Evolutionary conservation across 1,140 invertebrate species (phyloP), one percentile per base, ranked within the genome.

Genomic region (Galleria mellonella): DNA sequence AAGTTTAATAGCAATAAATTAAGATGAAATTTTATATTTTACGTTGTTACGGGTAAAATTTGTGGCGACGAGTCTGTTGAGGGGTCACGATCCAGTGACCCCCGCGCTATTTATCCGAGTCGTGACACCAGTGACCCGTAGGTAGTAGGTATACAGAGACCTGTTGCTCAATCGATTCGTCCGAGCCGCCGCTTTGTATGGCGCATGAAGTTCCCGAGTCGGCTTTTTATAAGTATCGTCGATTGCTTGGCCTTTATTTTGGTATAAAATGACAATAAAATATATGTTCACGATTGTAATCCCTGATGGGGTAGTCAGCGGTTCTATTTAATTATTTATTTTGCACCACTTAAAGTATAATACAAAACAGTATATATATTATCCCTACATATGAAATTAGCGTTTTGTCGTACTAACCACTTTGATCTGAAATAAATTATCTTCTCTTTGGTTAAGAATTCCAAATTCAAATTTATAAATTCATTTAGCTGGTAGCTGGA

Each of bases 81-180:
- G 35, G 3, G 10, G 1, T 31, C 30, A 10, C 9, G 30, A 7
- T 7, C 37, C 37, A 7, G 37, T 23, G 41, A 30, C 28, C 31
- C 41, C 30, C 29, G 41, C 17, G 35, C 53, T 23, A 23, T 23
- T 23, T 23, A 23, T 23, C 17, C 6, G 17, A 23, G n/a, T n/a
- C n/a, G n/a, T n/a, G n/a, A 23, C 17, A 23, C 17, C 36, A 2
- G 36, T 17, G 8, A 10, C 41, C 32, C n/a, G n/a, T n/a, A n/a
- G n/a, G n/a, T n/a, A n/a, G n/a, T 32, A 23, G 31, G 41, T 27
- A 27, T 29, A 43, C 17, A 23, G 17, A 45, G 42, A 56, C 57
- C 57, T 61, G 57, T 61, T 61, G 57, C 57, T 52, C 41, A 52
- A 61, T 61, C 57, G 57, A 61, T 61, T 55, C 44, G 51, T n/a